Conservation (phyloP, 1,140 invertebrate species). For the Microplitis demolitor region DNA sequence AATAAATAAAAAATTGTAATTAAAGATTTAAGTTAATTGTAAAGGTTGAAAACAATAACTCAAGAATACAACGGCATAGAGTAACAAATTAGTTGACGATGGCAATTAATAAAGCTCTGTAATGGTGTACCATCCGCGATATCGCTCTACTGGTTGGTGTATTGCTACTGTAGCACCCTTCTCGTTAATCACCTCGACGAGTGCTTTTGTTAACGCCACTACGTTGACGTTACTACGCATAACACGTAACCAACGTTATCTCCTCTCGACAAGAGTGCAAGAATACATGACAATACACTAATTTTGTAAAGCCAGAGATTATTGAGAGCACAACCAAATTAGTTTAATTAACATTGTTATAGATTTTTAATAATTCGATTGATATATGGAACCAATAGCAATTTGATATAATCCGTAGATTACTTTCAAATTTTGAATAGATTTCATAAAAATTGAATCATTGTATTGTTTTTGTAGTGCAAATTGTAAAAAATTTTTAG, state of each 20-base stretch:
- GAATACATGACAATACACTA: background rate
- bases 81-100: slow-evolving; percentile 58
- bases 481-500: no score
- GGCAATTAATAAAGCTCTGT: slow-evolving; percentile 59
- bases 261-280: background rate
- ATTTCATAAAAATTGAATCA: no score
- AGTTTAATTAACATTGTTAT: no score
- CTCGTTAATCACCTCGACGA: slow-evolving; percentile 60
- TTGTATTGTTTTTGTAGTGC: no score
- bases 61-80: background rate
- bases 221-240: slow-evolving; percentile 25
- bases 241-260: slow-evolving; percentile 22
- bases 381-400: no score
- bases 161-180: slow-evolving; percentile 38
- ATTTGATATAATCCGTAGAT: no score
- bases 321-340: no score
- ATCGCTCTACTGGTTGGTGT: slow-evolving; percentile 14
- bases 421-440: no score
- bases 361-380: no score
- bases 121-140: slow-evolving; percentile 40
- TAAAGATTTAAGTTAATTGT: background rate
- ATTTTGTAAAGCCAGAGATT: no score
- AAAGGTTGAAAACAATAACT: background rate
- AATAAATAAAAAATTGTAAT: background rate
- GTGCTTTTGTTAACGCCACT: slow-evolving; percentile 56